Evolutionary conservation across 2,888 invertebrate genomes (phyloP).

Genomic region (Luffia ferchaultella): DNA sequence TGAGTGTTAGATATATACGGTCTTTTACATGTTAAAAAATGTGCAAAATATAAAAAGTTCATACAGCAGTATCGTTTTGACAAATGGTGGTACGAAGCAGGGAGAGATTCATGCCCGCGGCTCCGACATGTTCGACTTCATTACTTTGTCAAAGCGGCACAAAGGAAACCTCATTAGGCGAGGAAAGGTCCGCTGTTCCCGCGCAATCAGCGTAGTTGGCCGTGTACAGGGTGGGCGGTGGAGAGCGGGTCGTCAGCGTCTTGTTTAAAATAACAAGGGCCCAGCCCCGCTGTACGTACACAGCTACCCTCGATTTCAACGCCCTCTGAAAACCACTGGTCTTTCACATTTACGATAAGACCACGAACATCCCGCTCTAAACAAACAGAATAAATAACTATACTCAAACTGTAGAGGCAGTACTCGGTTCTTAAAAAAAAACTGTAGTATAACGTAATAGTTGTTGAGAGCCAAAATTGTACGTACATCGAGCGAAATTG

Average conservation of each 20-base stretch:
- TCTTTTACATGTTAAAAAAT: too few relatives aligned
- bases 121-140: slow-evolving; percentile 33
- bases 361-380: too few relatives aligned
- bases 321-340: neutral
- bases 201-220: slow-evolving; percentile 34
- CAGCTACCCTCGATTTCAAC: neutral
- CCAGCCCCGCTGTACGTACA: slow-evolving; percentile 23
- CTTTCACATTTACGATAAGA: neutral
- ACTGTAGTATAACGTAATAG: too few relatives aligned
- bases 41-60: too few relatives aligned
- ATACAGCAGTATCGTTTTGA: too few relatives aligned
- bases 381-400: too few relatives aligned
- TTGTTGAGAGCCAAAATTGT: too few relatives aligned
- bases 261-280: slow-evolving; percentile 62
- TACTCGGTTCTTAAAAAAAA: too few relatives aligned
- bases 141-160: slow-evolving; percentile 28
- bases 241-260: slow-evolving; percentile 45
- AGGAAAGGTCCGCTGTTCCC: slow-evolving; percentile 34
- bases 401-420: too few relatives aligned
- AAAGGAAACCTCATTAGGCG: slow-evolving; percentile 45
- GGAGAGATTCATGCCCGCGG: neutral
- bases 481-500: too few relatives aligned
- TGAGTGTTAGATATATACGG: too few relatives aligned
- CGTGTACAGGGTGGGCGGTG: slow-evolving; percentile 14
- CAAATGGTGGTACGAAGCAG: too few relatives aligned